These are phyloP conservation scores for Coptotermes formosanus DNA, from an alignment of 1,140 invertebrate genomes.

Conservation along the genomic window DNA sequence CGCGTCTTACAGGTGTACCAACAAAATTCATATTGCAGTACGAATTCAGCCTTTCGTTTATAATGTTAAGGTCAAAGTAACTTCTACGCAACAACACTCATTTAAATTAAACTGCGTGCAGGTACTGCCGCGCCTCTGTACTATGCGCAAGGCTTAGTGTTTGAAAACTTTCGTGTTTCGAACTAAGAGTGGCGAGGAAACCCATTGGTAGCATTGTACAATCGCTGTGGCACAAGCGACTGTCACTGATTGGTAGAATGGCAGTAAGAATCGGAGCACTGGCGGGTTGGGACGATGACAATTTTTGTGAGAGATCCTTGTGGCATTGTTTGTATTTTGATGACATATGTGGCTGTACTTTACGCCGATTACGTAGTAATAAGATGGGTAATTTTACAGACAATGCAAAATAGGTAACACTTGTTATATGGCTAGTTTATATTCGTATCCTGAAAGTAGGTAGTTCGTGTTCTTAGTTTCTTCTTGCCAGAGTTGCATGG, in stretches of 20 bases:
- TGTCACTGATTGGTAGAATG: background rate
- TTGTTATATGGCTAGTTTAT: background rate
- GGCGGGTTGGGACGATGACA: conserved; percentile 8
- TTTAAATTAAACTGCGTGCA: no score
- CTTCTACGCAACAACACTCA: background rate
- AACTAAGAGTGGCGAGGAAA: no score
- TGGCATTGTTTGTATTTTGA: conserved; percentile 79
- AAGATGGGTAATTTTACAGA: conserved; percentile 80
- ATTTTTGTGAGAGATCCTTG: conserved; percentile 77
- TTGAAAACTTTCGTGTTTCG: no score
- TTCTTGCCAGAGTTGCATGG: no score
- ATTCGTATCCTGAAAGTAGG: no score
- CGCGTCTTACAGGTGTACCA: background rate
- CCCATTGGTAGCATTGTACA: background rate
- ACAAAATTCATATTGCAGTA: background rate
- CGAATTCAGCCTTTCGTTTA: no score
- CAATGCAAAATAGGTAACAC: conserved; percentile 74
- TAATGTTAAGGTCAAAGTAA: background rate
- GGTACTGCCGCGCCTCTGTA: no score
- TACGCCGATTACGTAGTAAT: conserved; percentile 91
- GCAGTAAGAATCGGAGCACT: background rate
- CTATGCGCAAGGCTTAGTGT: no score
- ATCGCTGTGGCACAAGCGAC: background rate
- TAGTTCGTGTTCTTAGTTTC: no score
- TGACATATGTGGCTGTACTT: conserved; percentile 80